Percentiles rank a stretch among this genome's conserved stretches.
These are phyloP conservation scores for Caradrina kadenii DNA, from an alignment of 2,888 invertebrate species.

Conservation along the genomic window DNA sequence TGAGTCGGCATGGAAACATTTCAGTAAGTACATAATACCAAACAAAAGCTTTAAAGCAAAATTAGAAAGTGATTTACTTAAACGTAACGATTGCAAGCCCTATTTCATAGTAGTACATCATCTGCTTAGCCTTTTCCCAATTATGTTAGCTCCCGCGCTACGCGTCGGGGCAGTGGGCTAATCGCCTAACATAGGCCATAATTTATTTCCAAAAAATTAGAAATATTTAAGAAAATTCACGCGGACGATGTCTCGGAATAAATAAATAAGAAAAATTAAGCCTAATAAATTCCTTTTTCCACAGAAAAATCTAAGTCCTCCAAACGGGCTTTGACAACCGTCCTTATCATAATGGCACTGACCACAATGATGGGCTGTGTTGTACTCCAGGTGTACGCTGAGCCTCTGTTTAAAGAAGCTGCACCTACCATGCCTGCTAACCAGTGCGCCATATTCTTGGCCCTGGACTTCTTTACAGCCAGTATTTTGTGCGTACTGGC, in stretches of 20 bases:
- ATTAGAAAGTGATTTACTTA: too few species aligned
- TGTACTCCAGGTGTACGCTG: slow-evolving; percentile 84
- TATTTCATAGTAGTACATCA: too few species aligned
- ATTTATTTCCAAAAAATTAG: too few species aligned
- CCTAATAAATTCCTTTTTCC: slow-evolving; percentile 15
- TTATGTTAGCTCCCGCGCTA: too few species aligned
- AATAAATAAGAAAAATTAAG: too few species aligned
- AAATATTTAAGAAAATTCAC: too few species aligned
- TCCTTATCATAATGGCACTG: slow-evolving; percentile 74
- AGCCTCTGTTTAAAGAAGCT: slow-evolving; percentile 82
- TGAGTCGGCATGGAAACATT: slow-evolving; percentile 73
- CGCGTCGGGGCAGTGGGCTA: too few species aligned
- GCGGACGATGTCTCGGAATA: too few species aligned
- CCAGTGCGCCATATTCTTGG: slow-evolving; percentile 81
- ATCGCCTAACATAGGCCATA: too few species aligned
- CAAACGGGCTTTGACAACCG: slow-evolving; percentile 67
- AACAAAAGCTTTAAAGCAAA: not conserved
- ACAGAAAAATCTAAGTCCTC: slow-evolving; percentile 78
- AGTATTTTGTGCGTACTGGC: slow-evolving; percentile 74
- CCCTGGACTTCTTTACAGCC: slow-evolving; percentile 77
- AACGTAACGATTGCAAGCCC: too few species aligned
- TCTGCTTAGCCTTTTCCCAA: too few species aligned
- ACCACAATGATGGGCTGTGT: slow-evolving; percentile 83
- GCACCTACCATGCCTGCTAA: slow-evolving; percentile 82
- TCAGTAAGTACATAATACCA: slow-evolving; percentile 68